Conservation (phyloP, 2,113 vertebrate species). For the Crocuta crocuta region DNA sequence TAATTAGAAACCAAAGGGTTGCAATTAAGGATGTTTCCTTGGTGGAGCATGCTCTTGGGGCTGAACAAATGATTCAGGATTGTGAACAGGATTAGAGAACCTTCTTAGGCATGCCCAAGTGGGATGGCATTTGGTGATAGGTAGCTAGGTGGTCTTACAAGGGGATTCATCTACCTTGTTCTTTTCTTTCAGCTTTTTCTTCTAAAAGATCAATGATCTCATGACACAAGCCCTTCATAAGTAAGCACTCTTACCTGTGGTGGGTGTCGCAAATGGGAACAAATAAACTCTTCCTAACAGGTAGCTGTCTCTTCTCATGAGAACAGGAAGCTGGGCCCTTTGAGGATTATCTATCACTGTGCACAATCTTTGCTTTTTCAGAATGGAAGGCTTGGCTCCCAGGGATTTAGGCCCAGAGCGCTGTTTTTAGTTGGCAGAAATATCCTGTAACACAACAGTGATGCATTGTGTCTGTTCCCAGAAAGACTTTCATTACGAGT, state of each 20-base stretch:
- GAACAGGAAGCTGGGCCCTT: slow-evolving; percentile 24
- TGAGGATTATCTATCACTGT: slow-evolving; percentile 13
- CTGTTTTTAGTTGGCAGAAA: slow-evolving; percentile 72
- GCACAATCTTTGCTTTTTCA: not conserved
- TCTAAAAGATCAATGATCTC: not conserved
- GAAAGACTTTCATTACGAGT: slow-evolving; percentile 61
- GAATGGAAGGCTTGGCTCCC: not conserved
- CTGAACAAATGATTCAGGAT: not conserved
- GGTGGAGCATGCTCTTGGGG: not conserved
- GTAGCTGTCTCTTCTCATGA: not conserved
- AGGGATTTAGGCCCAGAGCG: not conserved
- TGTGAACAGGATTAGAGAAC: not conserved
- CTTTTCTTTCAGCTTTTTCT: not conserved
- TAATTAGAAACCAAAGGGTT: not conserved
- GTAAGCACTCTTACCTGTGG: not conserved
- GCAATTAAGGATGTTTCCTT: not conserved
- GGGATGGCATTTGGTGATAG: not conserved
- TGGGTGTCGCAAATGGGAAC: not conserved
- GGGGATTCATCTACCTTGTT: not conserved
- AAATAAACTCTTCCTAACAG: not conserved
- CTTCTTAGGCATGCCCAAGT: not conserved
- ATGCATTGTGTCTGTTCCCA: slow-evolving; percentile 59
- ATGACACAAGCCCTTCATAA: not conserved
- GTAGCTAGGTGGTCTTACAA: not conserved
- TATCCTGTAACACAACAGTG: slow-evolving; percentile 4